Base-by-base conservation (phyloP, 2,888 invertebrate species). In the Epsilonema sp. region DNA sequence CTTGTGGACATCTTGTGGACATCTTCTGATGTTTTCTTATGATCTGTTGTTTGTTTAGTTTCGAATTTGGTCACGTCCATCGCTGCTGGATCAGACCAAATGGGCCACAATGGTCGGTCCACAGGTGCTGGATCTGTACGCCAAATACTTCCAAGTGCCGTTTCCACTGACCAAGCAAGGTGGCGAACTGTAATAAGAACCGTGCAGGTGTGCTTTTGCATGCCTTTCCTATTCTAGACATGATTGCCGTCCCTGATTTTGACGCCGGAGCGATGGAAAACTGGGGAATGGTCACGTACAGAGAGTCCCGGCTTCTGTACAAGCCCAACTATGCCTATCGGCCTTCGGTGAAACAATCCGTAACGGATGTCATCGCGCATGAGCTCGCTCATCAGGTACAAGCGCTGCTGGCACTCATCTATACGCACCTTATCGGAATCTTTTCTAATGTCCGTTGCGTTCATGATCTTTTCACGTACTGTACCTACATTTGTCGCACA, bases 251-350 rank as follows among this genome's bases (percentile, higher is more conserved):
- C 20, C 58, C 58, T 43, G 61, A 61, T 43, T 61, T 61, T 46
- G 54, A 54, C 24, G 58, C 61, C 41, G 61, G 61, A 4, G 61
- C 61, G 2, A 61, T 61, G 61, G 61, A 61, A 44, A 62, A 62
- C 49, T 62, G 59, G 59, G 61, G 61, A 3, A 46, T 61, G 20
- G 52, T 57, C 5, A 48, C 45, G 3, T 52, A 39, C 21, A 11
- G 39, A 11, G 39, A 39, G 39, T 39, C 39, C 21, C 20, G 8
- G 8, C n/a, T 39, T 8, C 22, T 39, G 8, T 39, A 39, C 21
- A 5, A 20, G 22, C 20, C 39, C 16, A 31, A 31, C 31, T 13
- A 8, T 31, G 8, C 31, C 31, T 31, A 31, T 16, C 31, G 11
- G 31, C 20, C 39, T n/a, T 5, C 5, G 5, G n/a, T 8, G 8